Percentiles rank a stretch among this genome's conserved stretches.
Evolutionary conservation across 2,113 vertebrate species (phyloP).

Genomic region (Corapipo altera): DNA sequence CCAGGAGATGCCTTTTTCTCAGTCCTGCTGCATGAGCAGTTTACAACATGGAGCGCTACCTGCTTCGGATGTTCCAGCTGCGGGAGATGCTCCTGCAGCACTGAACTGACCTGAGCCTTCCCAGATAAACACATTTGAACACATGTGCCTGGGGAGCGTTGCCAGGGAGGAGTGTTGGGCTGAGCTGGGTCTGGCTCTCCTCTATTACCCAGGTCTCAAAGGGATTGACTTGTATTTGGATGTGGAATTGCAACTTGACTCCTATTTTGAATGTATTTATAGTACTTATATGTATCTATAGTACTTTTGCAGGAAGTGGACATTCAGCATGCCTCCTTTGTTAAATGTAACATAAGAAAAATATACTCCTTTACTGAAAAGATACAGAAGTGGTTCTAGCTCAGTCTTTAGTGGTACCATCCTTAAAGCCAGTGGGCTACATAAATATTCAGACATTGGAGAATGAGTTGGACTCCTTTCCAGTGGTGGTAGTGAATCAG

Average conservation of each 20-base stretch:
- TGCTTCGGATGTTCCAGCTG: constrained; percentile 57
- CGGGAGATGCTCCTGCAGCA: constrained; percentile 31
- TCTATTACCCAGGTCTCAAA: not conserved
- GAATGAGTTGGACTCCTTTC: not conserved
- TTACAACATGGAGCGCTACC: constrained; percentile 54
- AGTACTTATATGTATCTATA: not conserved
- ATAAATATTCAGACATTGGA: not conserved
- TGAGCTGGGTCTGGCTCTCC: not conserved
- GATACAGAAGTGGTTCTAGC: not conserved
- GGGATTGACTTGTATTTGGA: not conserved
- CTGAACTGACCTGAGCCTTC: constrained; percentile 23
- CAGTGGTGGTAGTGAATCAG: not conserved
- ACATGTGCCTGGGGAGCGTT: not conserved
- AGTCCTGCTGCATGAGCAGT: constrained; percentile 79
- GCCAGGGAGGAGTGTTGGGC: not conserved
- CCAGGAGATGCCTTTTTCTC: constrained; percentile 70
- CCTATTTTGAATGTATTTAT: not conserved
- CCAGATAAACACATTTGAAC: not conserved
- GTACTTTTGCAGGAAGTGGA: not conserved
- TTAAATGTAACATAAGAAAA: not conserved
- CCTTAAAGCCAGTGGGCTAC: not conserved
- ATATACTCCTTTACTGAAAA: not conserved
- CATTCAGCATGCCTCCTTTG: not conserved
- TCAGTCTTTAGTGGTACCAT: not conserved
- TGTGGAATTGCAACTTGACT: constrained; percentile 22